Base-by-base conservation (phyloP, 2,888 invertebrate species). In the Flexamia atlantica region DNA sequence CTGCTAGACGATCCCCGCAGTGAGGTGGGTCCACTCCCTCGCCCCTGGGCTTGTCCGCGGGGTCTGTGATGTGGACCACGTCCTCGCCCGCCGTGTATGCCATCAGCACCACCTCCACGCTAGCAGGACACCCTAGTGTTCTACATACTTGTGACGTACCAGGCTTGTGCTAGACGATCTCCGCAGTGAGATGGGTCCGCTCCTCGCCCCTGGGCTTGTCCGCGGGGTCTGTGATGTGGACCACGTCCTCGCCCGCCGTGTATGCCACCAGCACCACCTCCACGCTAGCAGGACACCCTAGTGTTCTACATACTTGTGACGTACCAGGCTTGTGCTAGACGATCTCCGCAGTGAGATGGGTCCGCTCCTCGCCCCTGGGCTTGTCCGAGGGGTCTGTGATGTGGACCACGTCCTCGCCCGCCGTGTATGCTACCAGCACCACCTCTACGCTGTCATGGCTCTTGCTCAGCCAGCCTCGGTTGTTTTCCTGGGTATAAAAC, bases 181-280 rank as follows among this genome's bases (percentile, higher is more conserved):
- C 32, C 72, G 36, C 72, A 10, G 72, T 72, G 14, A 72, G 72
- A 23, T 72, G 72, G 5, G 36, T 36, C 72, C 32, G 5, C 14
- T 32, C 32, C 36, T 40, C n/a, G n/a, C n/a, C n/a, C n/a, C n/a
- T n/a, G n/a, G n/a, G n/a, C n/a, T n/a, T n/a, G n/a, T n/a, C n/a
- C n/a, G n/a, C n/a, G n/a, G n/a, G n/a, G n/a, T n/a, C n/a, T 72
- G 81, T 85, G 80, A 87, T 86, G 60, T 86, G 87, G 40, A 87
- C 87, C 32, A 86, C 86, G 40, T 88, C 88, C 23, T 87, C 88
- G 12, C 86, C 87, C 1, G 88, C 86, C 12, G 86, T 87, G 84
- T 87, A 88, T 4, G 88, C 87, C 17, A 88, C 88, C 68, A 88
- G 83, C 84, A 88, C 87, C 23, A 88, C 87, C 85, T 88, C 88